Base-by-base conservation (phyloP, 1,140 invertebrate species). In the Temnothorax nylanderi region DNA sequence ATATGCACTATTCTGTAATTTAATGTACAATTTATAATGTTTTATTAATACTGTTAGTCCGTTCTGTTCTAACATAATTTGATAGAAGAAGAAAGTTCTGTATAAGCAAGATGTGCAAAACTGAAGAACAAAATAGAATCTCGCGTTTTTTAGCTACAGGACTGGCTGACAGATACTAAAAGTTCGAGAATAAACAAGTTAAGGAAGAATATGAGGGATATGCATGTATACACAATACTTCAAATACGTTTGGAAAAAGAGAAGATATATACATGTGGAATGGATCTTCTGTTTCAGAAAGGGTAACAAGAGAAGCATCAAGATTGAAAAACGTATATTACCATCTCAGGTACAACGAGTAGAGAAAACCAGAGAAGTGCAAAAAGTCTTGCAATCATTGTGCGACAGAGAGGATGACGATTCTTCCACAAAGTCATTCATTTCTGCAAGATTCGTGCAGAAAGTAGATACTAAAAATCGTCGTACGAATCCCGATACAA, bases 251-350 rank as follows among this genome's bases (percentile, higher is more conserved):
- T 62, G 81, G 69, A 49, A 56, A 62, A 92, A 65, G 85, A 89
- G 91, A 86, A 88, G 21, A 82, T 76, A 85, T 85, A 86, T 60
- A 72, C 86, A 86, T 81, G 56, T 82, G 54, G 72, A 80, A 65
- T 65, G 72, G 74, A 91, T 88, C 87, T 91, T 93, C 69, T 91
- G 92, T 93, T 93, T 93, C 91, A 93, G 92, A 92, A 90, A 77
- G 87, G 80, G 44, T 89, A 89, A 85, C 74, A 65, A 51, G 51
- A 88, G 71, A 88, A 51, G 37, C 69, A 58, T 18, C 71, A 75
- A 87, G 34, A 58, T 8, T 80, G 26, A 71, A 44, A 81, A 13
- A 54, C 49, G 6, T 71, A 87, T 86, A 44, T 92, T 58, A 77
- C 74, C 85, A 71, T 86, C 51, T 54, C 3, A 72, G 4, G 80